Conservation (phyloP, 2,888 invertebrate genomes). For the Seira ritae region DNA sequence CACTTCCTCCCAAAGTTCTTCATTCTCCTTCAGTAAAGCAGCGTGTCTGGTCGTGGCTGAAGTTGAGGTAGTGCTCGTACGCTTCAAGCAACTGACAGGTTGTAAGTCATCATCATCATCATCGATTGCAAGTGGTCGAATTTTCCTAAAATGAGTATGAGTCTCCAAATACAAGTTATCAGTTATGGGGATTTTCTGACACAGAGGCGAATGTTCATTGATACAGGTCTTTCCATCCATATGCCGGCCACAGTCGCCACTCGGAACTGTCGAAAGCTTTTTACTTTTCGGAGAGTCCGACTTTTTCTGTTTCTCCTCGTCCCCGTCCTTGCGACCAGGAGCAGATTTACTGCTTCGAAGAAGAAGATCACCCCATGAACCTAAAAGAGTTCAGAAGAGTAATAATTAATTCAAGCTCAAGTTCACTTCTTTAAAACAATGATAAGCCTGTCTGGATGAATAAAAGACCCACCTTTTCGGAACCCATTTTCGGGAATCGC, state of each 20-base stretch:
- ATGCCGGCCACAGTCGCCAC: neutral
- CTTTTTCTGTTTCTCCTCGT: neutral
- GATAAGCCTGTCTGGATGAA: neutral
- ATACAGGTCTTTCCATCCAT: neutral
- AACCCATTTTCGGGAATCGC: constrained; percentile 31
- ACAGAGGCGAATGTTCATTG: constrained; percentile 44
- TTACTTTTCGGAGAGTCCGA: neutral
- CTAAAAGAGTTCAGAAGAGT: constrained; percentile 21
- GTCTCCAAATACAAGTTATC: constrained; percentile 59
- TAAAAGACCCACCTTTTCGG: constrained; percentile 29
- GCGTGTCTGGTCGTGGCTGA: neutral
- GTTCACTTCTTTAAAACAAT: neutral
- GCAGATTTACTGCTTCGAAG: constrained; percentile 22
- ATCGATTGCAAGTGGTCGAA: neutral
- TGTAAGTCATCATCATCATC: neutral
- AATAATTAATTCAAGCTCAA: neutral
- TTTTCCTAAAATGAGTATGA: constrained; percentile 48
- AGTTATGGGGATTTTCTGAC: constrained; percentile 55
- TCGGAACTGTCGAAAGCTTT: neutral
- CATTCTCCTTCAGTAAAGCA: constrained; percentile 34
- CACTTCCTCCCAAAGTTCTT: constrained; percentile 36
- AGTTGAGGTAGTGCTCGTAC: neutral
- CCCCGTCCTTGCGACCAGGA: neutral
- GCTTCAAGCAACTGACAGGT: no score
- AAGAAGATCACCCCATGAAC: constrained; percentile 62